Conservation (phyloP, 2,888 invertebrate species). For the Mythimna loreyi region DNA sequence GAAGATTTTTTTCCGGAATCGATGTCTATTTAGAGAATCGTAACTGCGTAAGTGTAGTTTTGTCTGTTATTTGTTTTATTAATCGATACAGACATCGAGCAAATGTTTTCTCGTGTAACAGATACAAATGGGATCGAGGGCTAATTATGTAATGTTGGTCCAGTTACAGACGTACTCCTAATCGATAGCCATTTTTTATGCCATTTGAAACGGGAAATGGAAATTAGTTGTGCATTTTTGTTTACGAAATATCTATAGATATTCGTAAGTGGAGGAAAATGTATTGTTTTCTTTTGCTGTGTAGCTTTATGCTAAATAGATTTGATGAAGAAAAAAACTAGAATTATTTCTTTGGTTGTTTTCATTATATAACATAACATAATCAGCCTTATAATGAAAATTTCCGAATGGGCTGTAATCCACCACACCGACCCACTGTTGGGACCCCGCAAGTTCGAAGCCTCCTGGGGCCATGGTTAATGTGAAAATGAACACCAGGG, state of each 20-base stretch:
- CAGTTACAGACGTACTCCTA: constrained; percentile 71
- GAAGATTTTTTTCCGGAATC: constrained; percentile 51
- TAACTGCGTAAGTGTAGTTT: constrained; percentile 66
- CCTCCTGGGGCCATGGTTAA: too few relatives aligned
- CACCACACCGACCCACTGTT: too few relatives aligned
- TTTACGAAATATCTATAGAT: constrained; percentile 36
- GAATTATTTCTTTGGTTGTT: not conserved
- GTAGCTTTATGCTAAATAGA: not conserved
- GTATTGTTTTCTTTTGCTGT: constrained; percentile 5
- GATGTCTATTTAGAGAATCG: constrained; percentile 61
- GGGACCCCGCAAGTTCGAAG: too few relatives aligned
- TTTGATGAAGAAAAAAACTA: not conserved
- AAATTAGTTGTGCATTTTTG: constrained; percentile 51
- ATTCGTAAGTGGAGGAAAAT: constrained; percentile 10
- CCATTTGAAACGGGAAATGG: constrained; percentile 64
- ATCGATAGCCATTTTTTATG: constrained; percentile 72
- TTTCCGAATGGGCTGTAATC: too few relatives aligned
- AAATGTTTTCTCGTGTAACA: constrained; percentile 76
- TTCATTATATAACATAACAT: too few relatives aligned
- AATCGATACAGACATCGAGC: constrained; percentile 76
- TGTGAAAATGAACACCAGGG: too few relatives aligned
- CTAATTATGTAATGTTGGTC: constrained; percentile 77
- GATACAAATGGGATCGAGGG: constrained; percentile 75
- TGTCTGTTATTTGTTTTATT: constrained; percentile 76
- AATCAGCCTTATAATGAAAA: too few relatives aligned